Evolutionary conservation across 2,888 invertebrate genomes (phyloP), one percentile per base, ranked within the genome.

Genomic region (Sclerodermus sp.): DNA sequence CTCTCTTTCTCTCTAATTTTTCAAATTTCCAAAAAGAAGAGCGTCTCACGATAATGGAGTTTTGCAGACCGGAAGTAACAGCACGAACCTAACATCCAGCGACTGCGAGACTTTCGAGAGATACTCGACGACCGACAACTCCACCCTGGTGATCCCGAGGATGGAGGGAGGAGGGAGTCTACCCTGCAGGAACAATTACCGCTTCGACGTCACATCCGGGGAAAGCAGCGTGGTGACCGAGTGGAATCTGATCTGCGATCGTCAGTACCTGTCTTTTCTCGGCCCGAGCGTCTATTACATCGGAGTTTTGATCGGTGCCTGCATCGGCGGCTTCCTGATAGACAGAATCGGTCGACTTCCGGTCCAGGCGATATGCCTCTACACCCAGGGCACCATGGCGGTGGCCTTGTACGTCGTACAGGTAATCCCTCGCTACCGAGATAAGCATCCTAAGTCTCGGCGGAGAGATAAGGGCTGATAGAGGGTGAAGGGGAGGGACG

Each of bases 281-380:
- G 71, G 76, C 1, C 69, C 72, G 12, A 71, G 70, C 1, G 60
- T 78, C 16, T 81, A 81, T 62, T 78, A 75, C 51, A 58, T 66
- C 23, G 81, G 81, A 1, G 74, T 79, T 8, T 67, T 79, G 18
- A 50, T 80, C 30, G 81, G 81, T 31, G 80, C 79, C 1, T 68
- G 77, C 45, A 55, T 79, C n/a, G 71, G 77, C 39, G 80, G 80
- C 23, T 54, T 74, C 4, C 54, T 80, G 16, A 70, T 74, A 4
- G 81, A 81, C 64, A 68, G 76, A 13, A 76, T 78, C 57, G 81
- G 81, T 0, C 71, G 81, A 43, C 73, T 76, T 53, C 78, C 76
- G 38, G 66, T 80, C 8, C 71, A 80, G 31, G 67, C 80, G 5
- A 66, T 76, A 12, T 79, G 79, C 31, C 71, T 81, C 32, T 79